Evolutionary conservation across 1,140 invertebrate species (phyloP), one percentile per base, ranked within the genome.

Genomic region (Chelonus insularis): DNA sequence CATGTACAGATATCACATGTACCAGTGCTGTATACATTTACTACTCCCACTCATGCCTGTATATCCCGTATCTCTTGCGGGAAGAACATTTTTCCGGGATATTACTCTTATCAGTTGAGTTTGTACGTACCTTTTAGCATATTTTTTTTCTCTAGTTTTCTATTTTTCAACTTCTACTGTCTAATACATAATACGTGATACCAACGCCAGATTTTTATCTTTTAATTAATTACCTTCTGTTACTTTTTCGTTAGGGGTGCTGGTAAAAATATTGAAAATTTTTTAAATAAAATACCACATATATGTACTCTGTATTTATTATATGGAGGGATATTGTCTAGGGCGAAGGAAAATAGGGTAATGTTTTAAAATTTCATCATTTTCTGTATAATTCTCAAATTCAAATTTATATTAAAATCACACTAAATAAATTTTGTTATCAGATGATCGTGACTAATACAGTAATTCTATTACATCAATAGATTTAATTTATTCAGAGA

Each of bases 31-130:
- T 50, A 50, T 45, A 45, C 16, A 45, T 21, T 45, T 45, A 12
- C 43, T 18, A 16, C 1, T 29, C 9, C 11, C 20, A n/a, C 47
- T 11, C 21, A 21, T 16, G 12, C 43, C 7, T 45, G 12, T 34
- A 6, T 9, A 21, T 4, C n/a, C 12, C 21, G 11, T 21, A 14
- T 61, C 16, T 43, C 18, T 48, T 25, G n/a, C 55, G 62, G 43
- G 62, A 63, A 63, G 56, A 63, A 58, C 56, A 63, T 58, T 63
- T 63, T 63, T 57, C 62, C 62, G 54, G 37, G 34, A 48, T 39
- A 59, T 58, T 63, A 63, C 55, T 63, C 59, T 63, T 63, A 63
- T 63, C 62, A 50, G 29, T 39, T 34, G 58, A n/a, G n/a, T n/a
- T n/a, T n/a, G n/a, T 56, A 54, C 62, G 48, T 47, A 43, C 37